Conservation (phyloP, 2,888 invertebrate genomes). For the Mesoligia furuncula region DNA sequence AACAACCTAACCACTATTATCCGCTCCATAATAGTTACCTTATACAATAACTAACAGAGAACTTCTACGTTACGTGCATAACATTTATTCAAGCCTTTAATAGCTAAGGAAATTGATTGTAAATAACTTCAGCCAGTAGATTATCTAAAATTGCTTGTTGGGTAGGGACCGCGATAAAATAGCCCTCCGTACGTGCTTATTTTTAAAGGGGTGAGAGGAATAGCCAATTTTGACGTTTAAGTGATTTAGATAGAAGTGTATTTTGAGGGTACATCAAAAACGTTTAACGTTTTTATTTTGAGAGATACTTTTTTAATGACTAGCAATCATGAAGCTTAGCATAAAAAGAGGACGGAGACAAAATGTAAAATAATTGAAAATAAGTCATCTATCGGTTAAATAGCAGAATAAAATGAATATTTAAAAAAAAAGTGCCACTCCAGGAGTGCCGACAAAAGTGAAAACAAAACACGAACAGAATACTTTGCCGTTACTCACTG, state of each 20-base stretch:
- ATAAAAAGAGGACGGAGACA: neutral
- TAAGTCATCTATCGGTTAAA: neutral
- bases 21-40: neutral
- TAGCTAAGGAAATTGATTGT: slow-evolving; percentile 77
- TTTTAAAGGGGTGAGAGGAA: slow-evolving; percentile 54
- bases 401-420: neutral
- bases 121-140: slow-evolving; percentile 75
- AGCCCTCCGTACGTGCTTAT: slow-evolving; percentile 60
- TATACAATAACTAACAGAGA: slow-evolving; percentile 22
- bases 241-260: slow-evolving; percentile 43
- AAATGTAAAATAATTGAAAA: neutral
- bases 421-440: neutral
- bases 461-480: too few relatives aligned
- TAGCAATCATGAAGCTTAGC: neutral
- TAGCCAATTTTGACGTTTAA: slow-evolving; percentile 35
- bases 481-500: too few relatives aligned
- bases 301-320: neutral
- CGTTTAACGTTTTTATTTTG: neutral
- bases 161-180: slow-evolving; percentile 61
- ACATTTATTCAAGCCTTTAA: slow-evolving; percentile 66
- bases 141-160: slow-evolving; percentile 74
- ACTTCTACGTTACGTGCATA: slow-evolving; percentile 56
- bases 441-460: too few relatives aligned
- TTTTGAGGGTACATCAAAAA: slow-evolving; percentile 11
- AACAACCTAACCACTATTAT: neutral